Base-by-base conservation (phyloP, 2,888 invertebrate species). In the Ephialtes manifestator region DNA sequence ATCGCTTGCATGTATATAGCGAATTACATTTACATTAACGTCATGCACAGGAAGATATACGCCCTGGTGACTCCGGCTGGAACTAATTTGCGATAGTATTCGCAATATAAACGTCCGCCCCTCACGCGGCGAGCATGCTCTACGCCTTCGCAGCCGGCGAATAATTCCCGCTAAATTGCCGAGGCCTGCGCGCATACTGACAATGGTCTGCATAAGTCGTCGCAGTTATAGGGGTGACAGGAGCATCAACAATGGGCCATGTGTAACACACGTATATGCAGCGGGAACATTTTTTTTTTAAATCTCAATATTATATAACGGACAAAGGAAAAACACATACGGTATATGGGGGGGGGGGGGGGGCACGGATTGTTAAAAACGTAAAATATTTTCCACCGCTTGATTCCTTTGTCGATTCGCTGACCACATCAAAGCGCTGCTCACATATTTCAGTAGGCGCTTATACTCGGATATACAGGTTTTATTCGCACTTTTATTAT, bases 81-180 rank as follows among this genome's bases (percentile, higher is more conserved):
- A 81, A 85, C 78, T 85, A 85, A 85, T 85, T 81, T 81, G 85
- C 81, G 75, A 85, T 85, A 78, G 78, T 82, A 85, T 79, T 85
- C 78, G 85, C 81, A 75, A 85, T 85, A 79, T 78, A 78, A 79
- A 78, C 84, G 78, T 74, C 53, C 68, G 28, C 70, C 24, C 11
- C 35, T 24, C 70, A 5, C 51, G n/a, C 77, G 48, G 43, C 43
- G 20, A 63, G 63, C 65, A 35, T 46, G 24, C 53, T n/a, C 53
- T 51, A 28, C 58, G 70, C 71, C 75, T 82, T 85, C 67, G 46
- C 75, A 82, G 75, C 71, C 75, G 72, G 58, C 53, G 76, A 85
- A 85, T 85, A 80, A 85, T 80, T 83, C 80, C 76, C 67, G 43
- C 76, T 35, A 76, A 83, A 85, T 85, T 80, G 74, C 70, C 58